These are phyloP conservation scores for Troides helena DNA, from an alignment of 2,888 invertebrate species.

Conservation along the genomic window DNA sequence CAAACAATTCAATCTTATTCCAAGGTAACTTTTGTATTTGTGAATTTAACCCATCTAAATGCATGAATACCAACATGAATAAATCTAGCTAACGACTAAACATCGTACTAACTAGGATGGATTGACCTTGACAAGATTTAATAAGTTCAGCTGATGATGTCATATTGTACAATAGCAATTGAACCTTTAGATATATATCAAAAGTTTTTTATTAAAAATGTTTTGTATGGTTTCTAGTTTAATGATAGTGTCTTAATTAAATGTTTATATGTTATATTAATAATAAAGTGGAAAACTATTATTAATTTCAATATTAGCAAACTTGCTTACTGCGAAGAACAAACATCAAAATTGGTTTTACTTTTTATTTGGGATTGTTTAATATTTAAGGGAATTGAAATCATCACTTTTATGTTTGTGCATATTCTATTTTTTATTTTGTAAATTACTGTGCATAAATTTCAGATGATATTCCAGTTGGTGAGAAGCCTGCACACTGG, in stretches of 20 bases:
- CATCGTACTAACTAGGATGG: constrained; percentile 27
- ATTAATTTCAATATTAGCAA: no score
- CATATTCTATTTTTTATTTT: not conserved
- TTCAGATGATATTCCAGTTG: constrained; percentile 82
- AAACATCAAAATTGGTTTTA: no score
- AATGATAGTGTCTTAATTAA: constrained; percentile 19
- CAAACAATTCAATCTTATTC: constrained; percentile 59
- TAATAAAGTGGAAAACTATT: no score
- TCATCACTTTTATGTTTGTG: no score
- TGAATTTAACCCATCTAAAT: constrained; percentile 9
- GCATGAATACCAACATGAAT: constrained; percentile 18
- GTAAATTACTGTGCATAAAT: constrained; percentile 34
- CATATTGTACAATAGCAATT: constrained; percentile 33
- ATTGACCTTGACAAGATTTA: constrained; percentile 40
- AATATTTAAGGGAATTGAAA: no score
- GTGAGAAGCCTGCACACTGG: constrained; percentile 81
- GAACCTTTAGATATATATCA: constrained; percentile 7
- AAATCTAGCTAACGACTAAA: constrained; percentile 22
- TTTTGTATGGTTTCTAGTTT: not conserved
- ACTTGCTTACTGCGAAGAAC: no score
- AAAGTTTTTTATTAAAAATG: not conserved
- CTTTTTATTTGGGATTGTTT: no score
- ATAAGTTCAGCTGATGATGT: constrained; percentile 37
- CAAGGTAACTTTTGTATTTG: constrained; percentile 50
- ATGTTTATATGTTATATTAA: constrained; percentile 8